These are phyloP conservation scores for Cacatua alba DNA, from an alignment of 2,113 vertebrate genomes.

Conservation along the genomic window DNA sequence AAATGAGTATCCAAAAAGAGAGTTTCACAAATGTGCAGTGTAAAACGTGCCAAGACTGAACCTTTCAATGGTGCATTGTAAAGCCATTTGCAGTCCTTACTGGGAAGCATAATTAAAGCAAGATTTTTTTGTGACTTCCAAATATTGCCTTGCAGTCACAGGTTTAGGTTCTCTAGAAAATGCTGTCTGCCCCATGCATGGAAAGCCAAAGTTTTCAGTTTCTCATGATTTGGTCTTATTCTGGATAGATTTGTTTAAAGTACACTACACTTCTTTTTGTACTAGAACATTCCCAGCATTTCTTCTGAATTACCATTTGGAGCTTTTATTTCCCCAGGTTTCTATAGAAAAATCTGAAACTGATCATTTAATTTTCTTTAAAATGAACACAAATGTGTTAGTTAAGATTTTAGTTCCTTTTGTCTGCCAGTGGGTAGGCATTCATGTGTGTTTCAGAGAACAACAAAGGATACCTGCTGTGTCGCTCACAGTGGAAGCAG, in stretches of 20 bases:
- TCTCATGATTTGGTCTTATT: neutral
- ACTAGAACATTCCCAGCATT: neutral
- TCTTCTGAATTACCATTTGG: neutral
- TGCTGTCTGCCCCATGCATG: neutral
- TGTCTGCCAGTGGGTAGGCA: neutral
- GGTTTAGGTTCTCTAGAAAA: neutral
- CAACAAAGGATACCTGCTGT: neutral
- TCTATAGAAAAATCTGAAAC: neutral
- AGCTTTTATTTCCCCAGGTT: neutral
- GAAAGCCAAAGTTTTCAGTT: neutral
- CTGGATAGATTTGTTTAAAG: neutral
- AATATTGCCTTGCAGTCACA: neutral
- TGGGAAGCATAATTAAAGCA: neutral
- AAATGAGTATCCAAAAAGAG: neutral
- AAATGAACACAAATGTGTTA: constrained; percentile 6
- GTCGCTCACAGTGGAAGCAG: neutral
- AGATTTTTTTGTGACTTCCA: neutral
- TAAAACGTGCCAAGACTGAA: neutral
- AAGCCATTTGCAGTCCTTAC: neutral
- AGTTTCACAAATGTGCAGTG: neutral
- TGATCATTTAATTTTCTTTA: neutral
- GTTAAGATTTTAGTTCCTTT: neutral
- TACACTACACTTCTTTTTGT: neutral
- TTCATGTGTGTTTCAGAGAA: constrained; percentile 15
- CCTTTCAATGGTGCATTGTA: neutral